phyloP scores from a whole-genome alignment of 2,113 vertebrate species.

The Cynopterus brachyotis region DNA sequence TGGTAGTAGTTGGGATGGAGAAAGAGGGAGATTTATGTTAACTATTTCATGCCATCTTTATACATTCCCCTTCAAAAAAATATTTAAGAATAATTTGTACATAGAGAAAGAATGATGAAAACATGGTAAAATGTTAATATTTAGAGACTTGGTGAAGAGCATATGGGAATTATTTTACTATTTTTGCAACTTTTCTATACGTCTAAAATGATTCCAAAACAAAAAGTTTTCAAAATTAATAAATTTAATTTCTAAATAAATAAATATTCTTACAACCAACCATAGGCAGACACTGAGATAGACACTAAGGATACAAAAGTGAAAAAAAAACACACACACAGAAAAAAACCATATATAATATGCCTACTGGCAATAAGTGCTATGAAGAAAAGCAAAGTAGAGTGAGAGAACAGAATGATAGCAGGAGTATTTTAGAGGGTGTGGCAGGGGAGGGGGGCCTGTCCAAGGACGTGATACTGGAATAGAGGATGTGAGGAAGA shows the following conservation, averaged over 20 bases:
- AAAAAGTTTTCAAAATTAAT: background rate
- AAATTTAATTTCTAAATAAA: background rate
- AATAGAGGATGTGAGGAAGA: background rate
- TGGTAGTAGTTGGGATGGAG: background rate
- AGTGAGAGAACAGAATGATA: background rate
- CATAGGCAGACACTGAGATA: background rate
- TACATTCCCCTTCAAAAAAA: background rate
- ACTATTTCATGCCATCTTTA: background rate
- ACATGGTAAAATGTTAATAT: background rate
- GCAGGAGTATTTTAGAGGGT: background rate
- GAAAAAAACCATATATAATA: background rate
- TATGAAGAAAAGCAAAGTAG: background rate
- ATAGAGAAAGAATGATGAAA: background rate
- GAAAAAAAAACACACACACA: background rate
- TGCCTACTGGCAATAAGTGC: background rate
- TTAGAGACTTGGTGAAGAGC: background rate
- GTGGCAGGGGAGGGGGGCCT: background rate
- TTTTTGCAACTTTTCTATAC: background rate
- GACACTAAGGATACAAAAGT: background rate
- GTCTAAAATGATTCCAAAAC: background rate
- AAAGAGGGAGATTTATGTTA: background rate
- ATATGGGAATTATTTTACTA: background rate
- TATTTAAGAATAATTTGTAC: background rate
- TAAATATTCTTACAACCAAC: background rate
- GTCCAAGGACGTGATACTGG: background rate